Conservation (phyloP, 2,113 vertebrate species). For the Esox niger region DNA sequence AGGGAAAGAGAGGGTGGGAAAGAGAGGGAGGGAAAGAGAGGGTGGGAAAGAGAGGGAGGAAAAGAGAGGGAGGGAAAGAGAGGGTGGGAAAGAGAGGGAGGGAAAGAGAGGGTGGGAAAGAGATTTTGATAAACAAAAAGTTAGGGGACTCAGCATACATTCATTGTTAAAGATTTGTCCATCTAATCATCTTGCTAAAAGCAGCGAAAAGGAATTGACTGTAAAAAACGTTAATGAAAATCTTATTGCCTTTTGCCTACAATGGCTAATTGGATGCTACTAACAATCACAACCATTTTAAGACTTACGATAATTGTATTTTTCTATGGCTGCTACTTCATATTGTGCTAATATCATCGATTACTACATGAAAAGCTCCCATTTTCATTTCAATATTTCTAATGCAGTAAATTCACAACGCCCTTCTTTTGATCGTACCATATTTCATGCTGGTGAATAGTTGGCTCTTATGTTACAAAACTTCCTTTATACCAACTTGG, state of each 20-base stretch:
- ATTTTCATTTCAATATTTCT: too few relatives aligned
- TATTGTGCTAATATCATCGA: neutral
- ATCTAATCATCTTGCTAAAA: slow-evolving; percentile 11
- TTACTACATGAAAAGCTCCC: too few relatives aligned
- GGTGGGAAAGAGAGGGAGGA: neutral
- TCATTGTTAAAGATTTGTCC: slow-evolving; percentile 19
- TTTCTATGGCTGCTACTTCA: neutral
- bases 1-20: slow-evolving; percentile 14
- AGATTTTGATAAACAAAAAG: too few relatives aligned
- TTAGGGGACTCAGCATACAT: slow-evolving; percentile 20
- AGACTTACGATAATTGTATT: neutral
- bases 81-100: neutral
- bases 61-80: neutral
- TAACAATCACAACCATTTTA: neutral
- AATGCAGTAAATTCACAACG: too few relatives aligned
- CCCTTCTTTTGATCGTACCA: too few relatives aligned
- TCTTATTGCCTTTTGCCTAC: neutral
- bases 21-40: slow-evolving; percentile 12
- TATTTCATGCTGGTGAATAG: too few relatives aligned
- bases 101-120: neutral
- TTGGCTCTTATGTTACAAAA: too few relatives aligned
- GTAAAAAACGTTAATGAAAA: slow-evolving; percentile 6
- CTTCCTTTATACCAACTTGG: too few relatives aligned
- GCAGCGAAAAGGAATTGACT: slow-evolving; percentile 12
- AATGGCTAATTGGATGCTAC: neutral